Evolutionary conservation across 30 jellyfish, hydroid and myxozoan genomes (phyloP).

Genomic region (Clytia hemisphaerica): DNA sequence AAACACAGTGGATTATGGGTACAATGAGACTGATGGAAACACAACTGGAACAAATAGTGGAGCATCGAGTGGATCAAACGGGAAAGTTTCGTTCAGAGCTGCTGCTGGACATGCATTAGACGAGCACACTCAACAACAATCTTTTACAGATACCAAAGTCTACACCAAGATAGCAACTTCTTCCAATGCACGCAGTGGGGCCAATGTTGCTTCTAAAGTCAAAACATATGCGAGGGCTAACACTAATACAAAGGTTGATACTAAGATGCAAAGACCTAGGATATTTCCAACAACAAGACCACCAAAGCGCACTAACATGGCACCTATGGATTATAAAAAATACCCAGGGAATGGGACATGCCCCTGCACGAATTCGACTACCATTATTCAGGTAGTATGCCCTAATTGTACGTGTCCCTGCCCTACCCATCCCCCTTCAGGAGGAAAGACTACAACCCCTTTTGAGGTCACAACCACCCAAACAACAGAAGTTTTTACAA

Average conservation of each 20-base stretch:
- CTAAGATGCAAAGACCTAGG: slow-evolving; percentile 79
- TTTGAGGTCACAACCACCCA: no score
- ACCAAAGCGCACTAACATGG: slow-evolving; percentile 23
- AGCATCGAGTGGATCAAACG: no score
- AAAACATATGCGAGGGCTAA: slow-evolving; percentile 89
- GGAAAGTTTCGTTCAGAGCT: no score
- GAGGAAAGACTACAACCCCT: no score
- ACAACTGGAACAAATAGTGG: no score
- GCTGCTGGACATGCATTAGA: slow-evolving; percentile 76
- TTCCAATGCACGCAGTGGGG: slow-evolving; percentile 91
- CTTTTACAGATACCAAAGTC: slow-evolving; percentile 81
- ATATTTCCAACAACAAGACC: slow-evolving; percentile 67
- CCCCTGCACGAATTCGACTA: slow-evolving; percentile 24
- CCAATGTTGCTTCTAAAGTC: slow-evolving; percentile 88
- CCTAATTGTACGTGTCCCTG: slow-evolving; percentile 88
- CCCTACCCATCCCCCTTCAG: no score
- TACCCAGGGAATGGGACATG: slow-evolving; percentile 30
- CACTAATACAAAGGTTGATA: slow-evolving; percentile 82
- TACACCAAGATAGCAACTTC: slow-evolving; percentile 83
- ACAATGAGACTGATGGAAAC: no score
- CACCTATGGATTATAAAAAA: slow-evolving; percentile 34
- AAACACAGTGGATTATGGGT: no score
- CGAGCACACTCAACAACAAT: slow-evolving; percentile 64
- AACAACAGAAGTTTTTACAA: no score
- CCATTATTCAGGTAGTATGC: slow-evolving; percentile 18